These are phyloP conservation scores for Antheraea assamensis DNA, from an alignment of 2,888 invertebrate species.

Conservation along the genomic window DNA sequence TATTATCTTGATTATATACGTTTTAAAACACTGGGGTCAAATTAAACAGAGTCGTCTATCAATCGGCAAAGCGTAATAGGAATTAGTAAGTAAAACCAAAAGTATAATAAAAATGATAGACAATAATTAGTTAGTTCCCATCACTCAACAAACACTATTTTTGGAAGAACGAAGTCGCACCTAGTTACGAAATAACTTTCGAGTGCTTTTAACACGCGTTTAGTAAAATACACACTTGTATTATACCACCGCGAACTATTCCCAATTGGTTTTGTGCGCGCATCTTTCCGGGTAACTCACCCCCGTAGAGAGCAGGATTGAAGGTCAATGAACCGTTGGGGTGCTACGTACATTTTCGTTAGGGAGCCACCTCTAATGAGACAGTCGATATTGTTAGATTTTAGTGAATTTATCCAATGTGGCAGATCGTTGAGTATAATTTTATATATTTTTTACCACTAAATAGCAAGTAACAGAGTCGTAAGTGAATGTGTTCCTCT, in stretches of 20 bases:
- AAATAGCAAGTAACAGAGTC: too few relatives aligned
- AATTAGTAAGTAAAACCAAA: too few relatives aligned
- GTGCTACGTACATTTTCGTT: slow-evolving; percentile 13
- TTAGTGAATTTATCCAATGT: not conserved
- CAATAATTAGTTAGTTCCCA: too few relatives aligned
- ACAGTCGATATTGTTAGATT: not conserved
- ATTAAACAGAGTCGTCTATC: too few relatives aligned
- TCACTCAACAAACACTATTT: too few relatives aligned
- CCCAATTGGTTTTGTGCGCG: not conserved
- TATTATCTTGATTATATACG: too few relatives aligned
- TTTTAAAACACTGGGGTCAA: too few relatives aligned
- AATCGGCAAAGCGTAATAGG: too few relatives aligned
- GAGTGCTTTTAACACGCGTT: not conserved
- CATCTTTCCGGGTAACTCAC: slow-evolving; percentile 9
- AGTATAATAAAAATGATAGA: too few relatives aligned
- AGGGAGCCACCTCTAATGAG: slow-evolving; percentile 12
- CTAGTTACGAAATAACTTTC: not conserved
- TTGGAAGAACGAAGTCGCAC: too few relatives aligned
- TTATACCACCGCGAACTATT: not conserved
- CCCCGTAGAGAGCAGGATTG: slow-evolving; percentile 15
- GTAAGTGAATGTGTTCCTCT: too few relatives aligned
- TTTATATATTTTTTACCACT: too few relatives aligned
- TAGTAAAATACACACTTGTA: not conserved
- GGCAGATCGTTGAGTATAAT: not conserved
- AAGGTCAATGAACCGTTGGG: slow-evolving; percentile 20